Base-by-base conservation (phyloP, 2,797 vertebrate species). In the Poecilia velifera region DNA sequence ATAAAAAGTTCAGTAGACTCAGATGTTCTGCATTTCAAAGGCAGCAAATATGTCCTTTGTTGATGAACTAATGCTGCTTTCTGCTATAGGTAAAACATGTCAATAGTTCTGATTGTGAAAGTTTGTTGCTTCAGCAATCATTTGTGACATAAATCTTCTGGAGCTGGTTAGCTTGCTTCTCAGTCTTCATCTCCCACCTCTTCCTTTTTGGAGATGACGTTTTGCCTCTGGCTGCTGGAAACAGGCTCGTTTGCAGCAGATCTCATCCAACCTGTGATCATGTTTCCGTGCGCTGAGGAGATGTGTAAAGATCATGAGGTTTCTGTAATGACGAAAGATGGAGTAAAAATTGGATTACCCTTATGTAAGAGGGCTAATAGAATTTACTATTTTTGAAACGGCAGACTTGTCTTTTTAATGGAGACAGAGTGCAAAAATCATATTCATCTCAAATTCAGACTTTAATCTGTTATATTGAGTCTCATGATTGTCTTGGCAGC, bases 331-430 rank as follows among this genome's bases (percentile, higher is more conserved):
- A 82, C 82, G 77, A 82, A 86, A 59, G 84, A 91, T 76, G 77
- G 77, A 78, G 68, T 51, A 85, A 76, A 68, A 77, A 92, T 91
- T 77, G 74, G 47, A 91, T 91, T 84, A 84, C 28, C 13, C 76
- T 72, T 59, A 45, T 57, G 72, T 74, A 73, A 77, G 74, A 28
- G 14, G 51, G 55, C 18, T 79, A 80, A 85, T 76, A 34, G 18
- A 81, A 74, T 43, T 70, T 39, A 39, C 75, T 84, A 75, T 39
- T 86, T 83, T 73, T 71, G 73, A 46, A 57, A 45, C 9, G 53
- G 22, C 55, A 76, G 72, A 76, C 28, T 59, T 76, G 57, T 64
- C 25, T 79, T 6, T 62, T n/a, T 55, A 46, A 46, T 47, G 0
- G 14, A 64, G 53, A 45, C 43, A 36, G 31, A 77, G 41, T 28